A percentile compares a stretch with the other conserved stretches of the same genome.
Conservation (phyloP, 2,888 invertebrate genomes). For the Dicyrtoma fusca region DNA sequence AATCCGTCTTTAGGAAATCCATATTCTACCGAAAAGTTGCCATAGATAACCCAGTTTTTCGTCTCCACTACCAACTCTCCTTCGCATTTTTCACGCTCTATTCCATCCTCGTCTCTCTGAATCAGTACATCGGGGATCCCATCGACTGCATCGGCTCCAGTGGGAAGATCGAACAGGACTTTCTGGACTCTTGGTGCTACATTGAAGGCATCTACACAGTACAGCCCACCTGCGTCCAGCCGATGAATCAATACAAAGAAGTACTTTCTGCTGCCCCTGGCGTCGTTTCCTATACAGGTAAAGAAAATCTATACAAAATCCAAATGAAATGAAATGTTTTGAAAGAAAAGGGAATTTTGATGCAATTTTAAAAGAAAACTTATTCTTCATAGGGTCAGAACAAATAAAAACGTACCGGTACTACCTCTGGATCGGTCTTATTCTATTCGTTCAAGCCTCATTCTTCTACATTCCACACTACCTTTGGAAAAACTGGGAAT, state of each 20-base stretch:
- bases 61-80: neutral
- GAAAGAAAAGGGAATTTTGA: too few species aligned
- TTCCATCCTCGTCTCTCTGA: neutral
- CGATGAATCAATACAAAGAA: too few species aligned
- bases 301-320: too few species aligned
- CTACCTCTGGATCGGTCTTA: constrained; percentile 1
- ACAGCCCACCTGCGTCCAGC: neutral
- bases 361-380: too few species aligned
- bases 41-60: neutral
- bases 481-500: constrained; percentile 7
- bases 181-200: neutral
- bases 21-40: neutral
- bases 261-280: neutral
- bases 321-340: too few species aligned
- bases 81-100: neutral
- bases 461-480: constrained; percentile 11
- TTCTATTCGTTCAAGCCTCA: neutral
- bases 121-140: neutral
- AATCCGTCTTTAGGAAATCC: too few species aligned
- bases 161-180: neutral
- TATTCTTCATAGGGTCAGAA: too few species aligned
- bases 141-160: neutral
- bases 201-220: neutral
- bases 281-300: neutral
- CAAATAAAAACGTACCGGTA: neutral